Conservation (phyloP, 2,113 vertebrate species). For the Alethe diademata region DNA sequence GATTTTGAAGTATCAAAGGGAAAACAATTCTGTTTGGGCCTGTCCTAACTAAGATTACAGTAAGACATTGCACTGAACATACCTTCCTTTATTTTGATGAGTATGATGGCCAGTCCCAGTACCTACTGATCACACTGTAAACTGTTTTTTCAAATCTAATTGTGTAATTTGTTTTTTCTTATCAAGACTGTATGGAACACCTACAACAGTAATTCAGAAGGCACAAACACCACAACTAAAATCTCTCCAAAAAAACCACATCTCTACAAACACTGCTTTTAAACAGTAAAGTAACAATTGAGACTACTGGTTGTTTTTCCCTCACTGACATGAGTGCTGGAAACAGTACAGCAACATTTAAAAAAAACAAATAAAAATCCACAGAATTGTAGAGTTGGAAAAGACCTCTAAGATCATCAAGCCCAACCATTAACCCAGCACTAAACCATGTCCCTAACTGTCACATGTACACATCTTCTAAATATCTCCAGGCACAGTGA, state of each 20-base stretch:
- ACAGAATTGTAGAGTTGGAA: background rate
- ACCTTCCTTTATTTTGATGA: background rate
- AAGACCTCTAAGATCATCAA: background rate
- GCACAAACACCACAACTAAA: background rate
- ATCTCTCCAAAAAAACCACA: background rate
- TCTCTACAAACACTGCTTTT: background rate
- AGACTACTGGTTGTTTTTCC: background rate
- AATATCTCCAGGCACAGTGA: background rate
- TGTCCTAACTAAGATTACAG: background rate
- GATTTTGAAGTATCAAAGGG: background rate
- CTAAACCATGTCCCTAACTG: background rate
- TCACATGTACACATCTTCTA: background rate
- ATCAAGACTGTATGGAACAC: background rate
- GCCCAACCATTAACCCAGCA: background rate
- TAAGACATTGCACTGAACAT: background rate
- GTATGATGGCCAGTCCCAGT: background rate
- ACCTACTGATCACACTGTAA: background rate
- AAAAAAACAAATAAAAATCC: background rate
- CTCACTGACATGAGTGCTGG: background rate
- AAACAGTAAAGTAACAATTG: background rate
- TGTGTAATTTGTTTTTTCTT: background rate
- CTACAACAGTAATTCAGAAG: background rate
- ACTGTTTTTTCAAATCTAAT: background rate
- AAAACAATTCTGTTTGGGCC: background rate
- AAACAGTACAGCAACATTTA: background rate